Conservation (phyloP, 1,140 invertebrate genomes). For the Leptopilina boulardi region DNA sequence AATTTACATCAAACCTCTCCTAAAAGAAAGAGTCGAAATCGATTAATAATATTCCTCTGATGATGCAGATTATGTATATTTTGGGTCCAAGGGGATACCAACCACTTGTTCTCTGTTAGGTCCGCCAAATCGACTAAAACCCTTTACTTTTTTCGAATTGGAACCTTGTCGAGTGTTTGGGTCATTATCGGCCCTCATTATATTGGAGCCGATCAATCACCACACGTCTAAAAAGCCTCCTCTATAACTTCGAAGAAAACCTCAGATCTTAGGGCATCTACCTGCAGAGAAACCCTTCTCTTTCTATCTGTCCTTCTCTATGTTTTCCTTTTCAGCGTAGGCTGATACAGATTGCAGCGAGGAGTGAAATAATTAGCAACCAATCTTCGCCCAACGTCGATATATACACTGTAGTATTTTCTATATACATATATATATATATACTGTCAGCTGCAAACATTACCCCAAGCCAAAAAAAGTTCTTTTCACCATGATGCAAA, state of each 20-base stretch:
- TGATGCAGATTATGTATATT: constrained; percentile 3
- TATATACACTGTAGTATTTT: not conserved
- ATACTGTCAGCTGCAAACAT: not conserved
- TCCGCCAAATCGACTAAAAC: constrained; percentile 58
- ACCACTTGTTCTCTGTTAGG: constrained; percentile 49
- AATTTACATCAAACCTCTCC: not conserved
- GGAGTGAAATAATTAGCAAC: constrained; percentile 33
- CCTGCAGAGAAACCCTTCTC: not conserved
- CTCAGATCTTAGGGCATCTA: constrained; percentile 23
- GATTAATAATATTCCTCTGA: constrained; percentile 5
- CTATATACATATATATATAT: not conserved
- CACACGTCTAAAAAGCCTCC: constrained; percentile 56
- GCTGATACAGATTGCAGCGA: constrained; percentile 43
- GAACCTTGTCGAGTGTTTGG: constrained; percentile 67
- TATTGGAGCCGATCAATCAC: constrained; percentile 74
- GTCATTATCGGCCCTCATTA: constrained; percentile 75
- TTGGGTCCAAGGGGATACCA: constrained; percentile 22
- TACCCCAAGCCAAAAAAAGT: not conserved
- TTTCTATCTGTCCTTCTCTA: constrained; percentile 33
- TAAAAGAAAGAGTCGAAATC: not conserved
- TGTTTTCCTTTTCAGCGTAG: constrained; percentile 18
- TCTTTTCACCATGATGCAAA: constrained; percentile 7
- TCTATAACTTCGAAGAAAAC: constrained; percentile 56
- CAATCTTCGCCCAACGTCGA: not conserved
- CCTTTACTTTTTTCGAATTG: constrained; percentile 66